Evolutionary conservation across 2,888 invertebrate species (phyloP), one percentile per base, ranked within the genome.

Genomic region (Colletes collaris): DNA sequence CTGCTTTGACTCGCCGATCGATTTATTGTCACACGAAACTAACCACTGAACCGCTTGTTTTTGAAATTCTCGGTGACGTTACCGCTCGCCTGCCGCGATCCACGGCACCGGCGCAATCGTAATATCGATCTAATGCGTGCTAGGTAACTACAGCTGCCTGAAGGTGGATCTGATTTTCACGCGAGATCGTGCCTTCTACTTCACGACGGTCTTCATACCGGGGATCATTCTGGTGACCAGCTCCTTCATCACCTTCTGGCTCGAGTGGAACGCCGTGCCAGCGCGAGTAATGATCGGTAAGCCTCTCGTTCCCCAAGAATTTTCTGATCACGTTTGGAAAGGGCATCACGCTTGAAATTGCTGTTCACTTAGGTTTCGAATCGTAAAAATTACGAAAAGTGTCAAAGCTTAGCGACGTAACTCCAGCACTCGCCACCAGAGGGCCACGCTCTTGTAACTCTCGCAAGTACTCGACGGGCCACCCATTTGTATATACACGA

Each of bases 241-340:
- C 94, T 98, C 98, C 92, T 98, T 98, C 95, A 98, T 98, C 94
- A 98, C 98, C 92, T 98, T 98, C 95, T 98, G 98, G 98, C 95
- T 98, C 94, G 98, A 98, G 95, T 98, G 98, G 98, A 98, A 98
- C 94, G 98, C 98, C 90, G 98, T 98, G 92, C 98, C 98, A 93
- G 98, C 98, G 93, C 96, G 98, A 94, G 98, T 98, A 92, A 98
- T 98, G 98, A 98, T 98, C 95, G 97, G 97, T 97, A 95, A 95
- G 96, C 95, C 27, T 52, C 6, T 55, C 10, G 5, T 37, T 16
- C 49, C 10, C 27, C 27, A 27, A 27, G 27, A 27, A 27, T 27
- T 27, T 27, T 27, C 27, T 27, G 27, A 27, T 27, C 2, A 27
- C 27, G 27, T 27, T 27, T 27, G 27, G 27, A 27, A 27, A 27